These are phyloP conservation scores for Cremastinae sp. DNA, from an alignment of 2,888 invertebrate species.

Conservation along the genomic window DNA sequence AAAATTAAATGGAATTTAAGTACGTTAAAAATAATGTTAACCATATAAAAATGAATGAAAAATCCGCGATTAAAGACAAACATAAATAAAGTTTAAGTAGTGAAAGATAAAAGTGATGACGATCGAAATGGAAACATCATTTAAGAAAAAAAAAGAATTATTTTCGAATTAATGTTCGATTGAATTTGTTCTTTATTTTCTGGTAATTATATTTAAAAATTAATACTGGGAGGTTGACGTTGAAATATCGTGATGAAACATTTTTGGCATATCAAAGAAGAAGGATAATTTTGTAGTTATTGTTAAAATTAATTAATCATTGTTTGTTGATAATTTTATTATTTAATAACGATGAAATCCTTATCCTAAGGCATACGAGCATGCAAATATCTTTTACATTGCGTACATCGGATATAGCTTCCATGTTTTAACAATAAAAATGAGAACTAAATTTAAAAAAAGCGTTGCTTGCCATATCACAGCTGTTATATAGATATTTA, in stretches of 20 bases:
- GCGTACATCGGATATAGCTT: conserved; percentile 47
- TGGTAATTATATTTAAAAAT: no score
- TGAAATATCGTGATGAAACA: conserved; percentile 41
- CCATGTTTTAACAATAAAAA: conserved; percentile 51
- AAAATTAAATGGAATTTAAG: conserved; percentile 30
- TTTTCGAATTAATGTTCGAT: conserved; percentile 9
- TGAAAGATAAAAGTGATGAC: conserved; percentile 5
- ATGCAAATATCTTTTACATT: conserved; percentile 41
- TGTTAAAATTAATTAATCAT: conserved; percentile 30
- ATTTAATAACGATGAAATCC: conserved; percentile 5
- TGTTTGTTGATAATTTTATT: conserved; percentile 1
- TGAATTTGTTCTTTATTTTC: background rate
- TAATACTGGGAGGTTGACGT: conserved; percentile 11
- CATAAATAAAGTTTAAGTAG: conserved; percentile 43
- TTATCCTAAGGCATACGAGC: conserved; percentile 8
- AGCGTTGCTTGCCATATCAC: conserved; percentile 29
- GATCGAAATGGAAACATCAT: conserved; percentile 41
- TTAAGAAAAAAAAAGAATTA: conserved; percentile 12
- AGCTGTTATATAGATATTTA: conserved; percentile 32
- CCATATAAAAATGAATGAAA: conserved; percentile 43
- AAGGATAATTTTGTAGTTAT: conserved; percentile 14
- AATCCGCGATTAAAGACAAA: conserved; percentile 41
- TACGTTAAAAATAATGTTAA: conserved; percentile 55
- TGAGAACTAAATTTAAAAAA: conserved; percentile 28
- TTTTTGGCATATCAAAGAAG: conserved; percentile 63